Evolutionary conservation across 2,888 invertebrate genomes (phyloP).

Genomic region (Himalopsyche tibetana): DNA sequence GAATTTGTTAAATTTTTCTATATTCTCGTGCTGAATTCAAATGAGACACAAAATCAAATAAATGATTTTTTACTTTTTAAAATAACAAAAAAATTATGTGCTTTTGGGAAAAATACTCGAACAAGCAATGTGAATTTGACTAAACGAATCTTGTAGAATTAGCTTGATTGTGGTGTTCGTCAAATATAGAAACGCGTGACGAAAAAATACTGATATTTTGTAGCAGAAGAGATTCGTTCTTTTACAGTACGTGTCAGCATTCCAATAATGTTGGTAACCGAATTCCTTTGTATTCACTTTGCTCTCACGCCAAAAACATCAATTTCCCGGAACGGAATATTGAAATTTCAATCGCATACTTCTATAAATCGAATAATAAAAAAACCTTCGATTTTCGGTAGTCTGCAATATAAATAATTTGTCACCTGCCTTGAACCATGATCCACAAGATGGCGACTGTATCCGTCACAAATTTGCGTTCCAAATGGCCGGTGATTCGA

Average conservation of each 20-base stretch:
- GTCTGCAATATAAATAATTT: conserved; percentile 53
- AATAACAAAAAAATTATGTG: neutral
- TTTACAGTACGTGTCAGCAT: neutral
- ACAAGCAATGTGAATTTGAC: neutral
- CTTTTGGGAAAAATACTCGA: neutral
- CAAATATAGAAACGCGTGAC: neutral
- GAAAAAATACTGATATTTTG: neutral
- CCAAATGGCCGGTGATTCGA: conserved; percentile 51
- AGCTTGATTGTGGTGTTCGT: neutral
- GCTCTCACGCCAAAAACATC: conserved; percentile 51
- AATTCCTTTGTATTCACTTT: conserved; percentile 16
- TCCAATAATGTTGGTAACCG: neutral
- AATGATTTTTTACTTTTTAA: neutral
- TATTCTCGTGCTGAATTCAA: neutral
- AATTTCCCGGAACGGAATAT: conserved; percentile 56
- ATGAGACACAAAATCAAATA: neutral
- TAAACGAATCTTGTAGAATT: neutral
- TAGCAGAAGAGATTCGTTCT: neutral
- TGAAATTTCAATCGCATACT: conserved; percentile 58
- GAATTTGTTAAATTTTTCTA: neutral
- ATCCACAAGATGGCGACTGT: conserved; percentile 56
- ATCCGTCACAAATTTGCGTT: conserved; percentile 51
- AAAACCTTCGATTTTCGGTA: conserved; percentile 33
- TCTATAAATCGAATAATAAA: conserved; percentile 47
- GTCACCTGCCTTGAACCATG: conserved; percentile 49